Conservation (phyloP, 2,888 invertebrate species). For the Sphecodes monilicornis region DNA sequence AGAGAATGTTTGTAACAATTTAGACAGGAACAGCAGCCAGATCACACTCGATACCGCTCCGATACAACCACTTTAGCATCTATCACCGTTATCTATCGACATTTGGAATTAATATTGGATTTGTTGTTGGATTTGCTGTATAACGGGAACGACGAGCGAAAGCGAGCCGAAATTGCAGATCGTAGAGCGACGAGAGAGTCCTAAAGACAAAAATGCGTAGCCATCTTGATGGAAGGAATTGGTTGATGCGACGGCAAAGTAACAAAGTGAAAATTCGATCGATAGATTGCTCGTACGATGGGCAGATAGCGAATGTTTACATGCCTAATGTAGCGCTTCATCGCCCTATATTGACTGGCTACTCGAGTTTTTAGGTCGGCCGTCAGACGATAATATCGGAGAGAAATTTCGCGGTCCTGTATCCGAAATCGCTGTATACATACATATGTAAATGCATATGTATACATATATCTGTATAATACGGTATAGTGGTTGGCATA, state of each 20-base stretch:
- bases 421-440: neutral
- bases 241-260: slow-evolving; percentile 38
- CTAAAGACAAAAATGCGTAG: neutral
- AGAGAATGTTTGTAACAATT: neutral
- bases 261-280: slow-evolving; percentile 43
- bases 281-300: slow-evolving; percentile 73
- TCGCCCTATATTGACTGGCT: slow-evolving; percentile 64
- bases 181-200: neutral
- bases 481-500: neutral
- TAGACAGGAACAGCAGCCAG: neutral
- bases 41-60: neutral
- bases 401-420: slow-evolving; percentile 7
- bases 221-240: neutral
- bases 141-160: neutral
- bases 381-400: slow-evolving; percentile 16
- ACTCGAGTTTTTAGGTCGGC: slow-evolving; percentile 54
- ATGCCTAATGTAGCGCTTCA: slow-evolving; percentile 77
- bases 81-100: neutral
- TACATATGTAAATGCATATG: neutral
- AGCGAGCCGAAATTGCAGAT: neutral
- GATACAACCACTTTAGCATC: neutral
- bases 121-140: neutral
- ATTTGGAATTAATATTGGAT: too few relatives aligned
- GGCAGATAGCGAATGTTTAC: slow-evolving; percentile 78
- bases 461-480: too few relatives aligned